These are phyloP conservation scores for Hyperoplus immaculatus DNA, from an alignment of 2,797 vertebrate genomes.

Conservation along the genomic window DNA sequence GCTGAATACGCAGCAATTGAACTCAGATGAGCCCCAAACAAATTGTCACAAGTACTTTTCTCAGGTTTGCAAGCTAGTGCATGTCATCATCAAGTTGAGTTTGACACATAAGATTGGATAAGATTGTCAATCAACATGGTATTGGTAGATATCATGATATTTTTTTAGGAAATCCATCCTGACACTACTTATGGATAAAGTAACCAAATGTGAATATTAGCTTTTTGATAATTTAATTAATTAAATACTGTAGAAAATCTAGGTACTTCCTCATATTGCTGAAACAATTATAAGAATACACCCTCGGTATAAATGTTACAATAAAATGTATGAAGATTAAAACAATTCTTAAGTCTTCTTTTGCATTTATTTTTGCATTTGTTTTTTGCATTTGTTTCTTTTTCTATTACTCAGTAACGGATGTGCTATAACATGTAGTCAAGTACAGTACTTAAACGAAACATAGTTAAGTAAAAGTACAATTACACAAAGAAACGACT, in stretches of 20 bases:
- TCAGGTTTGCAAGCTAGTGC: neutral
- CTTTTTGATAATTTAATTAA: neutral
- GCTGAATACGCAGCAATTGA: constrained; percentile 30
- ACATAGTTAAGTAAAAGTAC: no score
- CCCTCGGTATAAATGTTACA: neutral
- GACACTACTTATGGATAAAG: neutral
- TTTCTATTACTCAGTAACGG: no score
- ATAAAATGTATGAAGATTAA: neutral
- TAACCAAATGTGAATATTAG: neutral
- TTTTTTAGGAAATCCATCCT: neutral
- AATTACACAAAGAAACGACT: no score
- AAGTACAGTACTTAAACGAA: no score
- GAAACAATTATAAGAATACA: neutral
- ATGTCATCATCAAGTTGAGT: neutral
- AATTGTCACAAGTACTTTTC: constrained; percentile 8
- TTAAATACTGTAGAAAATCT: neutral
- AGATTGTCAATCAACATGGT: neutral
- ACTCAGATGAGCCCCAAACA: constrained; percentile 24
- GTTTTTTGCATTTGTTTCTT: no score
- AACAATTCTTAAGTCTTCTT: neutral
- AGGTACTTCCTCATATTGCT: neutral
- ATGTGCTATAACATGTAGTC: no score
- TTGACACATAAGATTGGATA: neutral
- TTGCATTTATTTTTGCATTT: no score
- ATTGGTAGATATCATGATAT: neutral